phyloP scores from a whole-genome alignment of 1,140 invertebrate species.

The Drosophila arawakana region DNA sequence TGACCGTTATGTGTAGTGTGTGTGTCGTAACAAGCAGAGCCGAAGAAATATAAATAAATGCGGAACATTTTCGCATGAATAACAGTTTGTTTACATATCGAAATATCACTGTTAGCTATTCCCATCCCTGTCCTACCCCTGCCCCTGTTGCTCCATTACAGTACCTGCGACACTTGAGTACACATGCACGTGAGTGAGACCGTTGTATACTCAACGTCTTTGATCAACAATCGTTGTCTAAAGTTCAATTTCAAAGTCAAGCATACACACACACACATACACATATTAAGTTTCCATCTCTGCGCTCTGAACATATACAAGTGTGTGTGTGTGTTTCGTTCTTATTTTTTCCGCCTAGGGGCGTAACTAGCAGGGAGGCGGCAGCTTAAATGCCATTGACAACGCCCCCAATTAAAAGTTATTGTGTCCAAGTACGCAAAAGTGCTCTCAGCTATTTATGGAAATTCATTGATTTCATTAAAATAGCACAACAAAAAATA shows the following conservation, averaged over 20 bases:
- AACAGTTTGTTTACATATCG: conserved; percentile 13
- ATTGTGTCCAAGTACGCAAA: neutral
- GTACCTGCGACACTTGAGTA: conserved; percentile 13
- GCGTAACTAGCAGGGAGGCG: neutral
- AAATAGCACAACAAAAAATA: neutral
- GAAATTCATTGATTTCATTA: conserved; percentile 61
- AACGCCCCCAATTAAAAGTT: neutral
- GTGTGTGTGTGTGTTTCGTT: neutral
- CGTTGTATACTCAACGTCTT: conserved; percentile 6
- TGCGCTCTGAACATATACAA: conserved; percentile 2
- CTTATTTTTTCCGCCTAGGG: conserved; percentile 21
- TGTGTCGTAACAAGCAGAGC: conserved; percentile 69
- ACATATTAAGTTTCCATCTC: conserved; percentile 4
- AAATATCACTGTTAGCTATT: too few relatives aligned
- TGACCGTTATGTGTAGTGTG: conserved; percentile 19
- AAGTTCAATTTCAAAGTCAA: conserved; percentile 57
- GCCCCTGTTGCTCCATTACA: neutral
- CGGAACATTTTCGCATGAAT: conserved; percentile 36
- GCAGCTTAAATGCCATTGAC: neutral
- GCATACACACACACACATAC: neutral
- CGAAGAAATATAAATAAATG: conserved; percentile 55
- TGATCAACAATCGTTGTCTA: conserved; percentile 26
- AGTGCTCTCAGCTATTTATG: conserved; percentile 25
- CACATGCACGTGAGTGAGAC: conserved; percentile 29
- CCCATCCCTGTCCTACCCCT: too few relatives aligned